phyloP scores from a whole-genome alignment of 2,888 invertebrate species.

The Falcaria lacertinaria region DNA sequence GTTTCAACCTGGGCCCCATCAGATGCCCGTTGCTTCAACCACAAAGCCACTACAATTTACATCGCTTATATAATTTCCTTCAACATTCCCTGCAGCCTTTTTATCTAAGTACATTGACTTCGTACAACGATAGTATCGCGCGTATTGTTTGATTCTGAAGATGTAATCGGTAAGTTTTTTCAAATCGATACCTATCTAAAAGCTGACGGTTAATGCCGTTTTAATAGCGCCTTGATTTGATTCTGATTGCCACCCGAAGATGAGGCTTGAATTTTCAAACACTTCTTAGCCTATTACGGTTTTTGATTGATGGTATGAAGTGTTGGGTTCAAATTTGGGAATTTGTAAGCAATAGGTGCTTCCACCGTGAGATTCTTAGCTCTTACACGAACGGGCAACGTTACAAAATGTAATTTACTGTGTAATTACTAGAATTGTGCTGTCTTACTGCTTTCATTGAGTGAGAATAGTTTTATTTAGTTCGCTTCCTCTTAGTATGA shows the following conservation, averaged over 20 bases:
- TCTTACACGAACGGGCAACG: not conserved
- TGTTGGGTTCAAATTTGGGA: constrained; percentile 31
- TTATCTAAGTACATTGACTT: too few species aligned
- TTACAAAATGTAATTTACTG: not conserved
- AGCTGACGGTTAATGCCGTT: constrained; percentile 55
- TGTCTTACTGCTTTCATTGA: too few species aligned
- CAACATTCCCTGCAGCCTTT: too few species aligned
- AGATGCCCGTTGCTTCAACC: too few species aligned
- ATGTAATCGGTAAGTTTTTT: constrained; percentile 52
- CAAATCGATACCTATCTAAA: constrained; percentile 63
- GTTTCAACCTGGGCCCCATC: too few species aligned
- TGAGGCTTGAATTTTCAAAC: constrained; percentile 40
- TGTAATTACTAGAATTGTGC: not conserved
- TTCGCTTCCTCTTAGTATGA: too few species aligned
- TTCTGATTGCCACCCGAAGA: constrained; percentile 61
- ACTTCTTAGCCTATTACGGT: constrained; percentile 35
- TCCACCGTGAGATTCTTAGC: not conserved
- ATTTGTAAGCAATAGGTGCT: not conserved
- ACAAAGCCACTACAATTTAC: too few species aligned
- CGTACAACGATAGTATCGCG: constrained; percentile 45
- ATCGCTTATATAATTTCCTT: too few species aligned
- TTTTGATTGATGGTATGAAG: constrained; percentile 51
- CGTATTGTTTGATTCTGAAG: constrained; percentile 48
- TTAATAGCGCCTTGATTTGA: constrained; percentile 68
- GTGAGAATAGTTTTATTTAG: too few species aligned